Base-by-base conservation (phyloP, 1,140 invertebrate species). In the Mya arenaria region DNA sequence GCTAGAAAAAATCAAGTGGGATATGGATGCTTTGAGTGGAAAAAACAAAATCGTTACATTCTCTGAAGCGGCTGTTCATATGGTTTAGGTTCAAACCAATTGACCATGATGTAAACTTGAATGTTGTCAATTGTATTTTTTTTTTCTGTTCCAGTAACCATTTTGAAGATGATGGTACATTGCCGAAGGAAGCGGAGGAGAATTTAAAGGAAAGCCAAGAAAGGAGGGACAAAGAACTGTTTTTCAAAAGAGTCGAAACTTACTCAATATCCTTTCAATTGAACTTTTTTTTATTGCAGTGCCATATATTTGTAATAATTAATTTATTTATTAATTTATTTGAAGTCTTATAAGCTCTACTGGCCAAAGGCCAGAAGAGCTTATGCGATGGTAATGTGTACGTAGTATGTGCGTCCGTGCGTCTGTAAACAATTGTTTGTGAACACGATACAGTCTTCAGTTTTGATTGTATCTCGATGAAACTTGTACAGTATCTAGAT, bases 221-320 rank as follows among this genome's bases (percentile, higher is more conserved):
- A 52, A 17, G 19, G 10, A 52, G 60, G 34, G 65, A 78, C 23
- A 78, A 25, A 23, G 56, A 48, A 19, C 28, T 55, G 28, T 78
- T 78, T 17, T 56, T 36, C 41, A 36, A 68, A 56, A 65, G 75
- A 65, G 62, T 78, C 36, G 62, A 78, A 23, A 78, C 75, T 17
- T 78, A 56, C 52, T 55, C 75, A 58, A 68, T 78, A 78, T 78
- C 75, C 75, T 78, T 78, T 65, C 17, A 32, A 8, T 36, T 41
- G 25, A 72, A 8, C 10, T 37, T 4, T 68, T 15, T 4, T 68
- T 36, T 15, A 68, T 36, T 19, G n/a, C 3, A 3, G n/a, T 28
- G 19, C 3, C 25, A 30, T 5, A 23, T 19, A 23, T 62, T 17
- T 17, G 2, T 62, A 17, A 62, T 62, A 17, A 17, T 6, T 28